These are phyloP conservation scores for Epirrita christyi DNA, from an alignment of 2,888 invertebrate species.

Conservation along the genomic window DNA sequence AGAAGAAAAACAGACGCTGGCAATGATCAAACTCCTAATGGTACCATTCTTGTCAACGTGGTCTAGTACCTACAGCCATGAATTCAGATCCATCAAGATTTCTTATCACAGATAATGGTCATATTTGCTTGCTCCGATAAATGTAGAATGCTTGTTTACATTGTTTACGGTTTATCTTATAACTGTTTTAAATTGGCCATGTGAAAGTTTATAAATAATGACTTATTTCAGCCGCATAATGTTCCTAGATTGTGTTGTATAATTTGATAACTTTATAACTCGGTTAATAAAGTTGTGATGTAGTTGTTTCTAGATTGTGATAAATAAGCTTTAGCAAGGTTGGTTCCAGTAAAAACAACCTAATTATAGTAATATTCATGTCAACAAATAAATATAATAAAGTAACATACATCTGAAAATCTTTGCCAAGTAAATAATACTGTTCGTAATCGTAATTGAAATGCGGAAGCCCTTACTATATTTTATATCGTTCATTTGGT, in stretches of 20 bases:
- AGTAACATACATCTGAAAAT: background rate
- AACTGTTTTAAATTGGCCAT: constrained; percentile 17
- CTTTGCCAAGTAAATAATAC: background rate
- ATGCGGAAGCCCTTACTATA: background rate
- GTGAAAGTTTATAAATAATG: constrained; percentile 30
- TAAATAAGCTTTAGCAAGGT: too few relatives aligned
- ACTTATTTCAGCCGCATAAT: too few relatives aligned
- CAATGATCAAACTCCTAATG: background rate
- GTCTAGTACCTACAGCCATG: constrained; percentile 2
- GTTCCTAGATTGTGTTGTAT: background rate
- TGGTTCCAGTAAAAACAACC: too few relatives aligned
- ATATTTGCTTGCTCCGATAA: constrained; percentile 15
- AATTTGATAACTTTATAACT: background rate
- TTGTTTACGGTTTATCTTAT: constrained; percentile 10
- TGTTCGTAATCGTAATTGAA: background rate
- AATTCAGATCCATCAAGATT: constrained; percentile 20
- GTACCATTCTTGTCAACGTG: constrained; percentile 4
- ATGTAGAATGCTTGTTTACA: constrained; percentile 9
- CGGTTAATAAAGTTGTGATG: background rate
- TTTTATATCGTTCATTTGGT: background rate
- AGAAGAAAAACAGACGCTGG: too few relatives aligned
- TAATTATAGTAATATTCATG: too few relatives aligned
- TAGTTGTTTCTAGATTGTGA: too few relatives aligned
- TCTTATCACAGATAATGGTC: constrained; percentile 13
- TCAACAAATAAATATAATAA: background rate